Conservation (phyloP, 2,888 invertebrate species). For the Herminia tarsipennalis region DNA sequence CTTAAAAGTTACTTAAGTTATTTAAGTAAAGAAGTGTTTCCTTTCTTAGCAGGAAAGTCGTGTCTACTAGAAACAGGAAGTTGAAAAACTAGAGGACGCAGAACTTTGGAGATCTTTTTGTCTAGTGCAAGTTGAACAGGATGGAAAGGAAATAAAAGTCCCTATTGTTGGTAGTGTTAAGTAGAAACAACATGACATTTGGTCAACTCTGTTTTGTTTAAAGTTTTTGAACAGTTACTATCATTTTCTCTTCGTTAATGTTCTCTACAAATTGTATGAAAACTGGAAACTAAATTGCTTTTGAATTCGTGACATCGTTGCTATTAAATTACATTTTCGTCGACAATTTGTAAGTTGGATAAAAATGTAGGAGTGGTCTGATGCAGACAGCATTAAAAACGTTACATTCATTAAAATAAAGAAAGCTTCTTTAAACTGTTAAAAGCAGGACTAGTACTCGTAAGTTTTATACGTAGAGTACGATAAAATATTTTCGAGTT, state of each 20-base stretch:
- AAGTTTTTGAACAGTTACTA: conserved; percentile 9
- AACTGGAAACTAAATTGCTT: too few relatives aligned
- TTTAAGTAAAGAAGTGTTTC: conserved; percentile 52
- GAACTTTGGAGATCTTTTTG: conserved; percentile 48
- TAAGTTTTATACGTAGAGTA: too few relatives aligned
- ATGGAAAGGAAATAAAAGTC: too few relatives aligned
- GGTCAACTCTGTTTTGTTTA: conserved; percentile 26
- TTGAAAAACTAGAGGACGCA: conserved; percentile 44
- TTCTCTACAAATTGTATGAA: conserved; percentile 14
- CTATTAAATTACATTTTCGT: too few relatives aligned
- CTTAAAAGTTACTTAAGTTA: conserved; percentile 46
- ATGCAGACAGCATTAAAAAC: too few relatives aligned
- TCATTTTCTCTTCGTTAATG: conserved; percentile 19
- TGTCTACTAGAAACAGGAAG: conserved; percentile 50
- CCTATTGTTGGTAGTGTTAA: conserved; percentile 4
- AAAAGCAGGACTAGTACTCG: too few relatives aligned
- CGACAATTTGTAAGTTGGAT: too few relatives aligned
- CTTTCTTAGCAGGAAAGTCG: conserved; percentile 44
- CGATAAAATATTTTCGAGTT: too few relatives aligned
- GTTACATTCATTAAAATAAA: too few relatives aligned
- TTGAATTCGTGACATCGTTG: too few relatives aligned
- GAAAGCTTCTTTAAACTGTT: too few relatives aligned
- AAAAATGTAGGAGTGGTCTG: too few relatives aligned
- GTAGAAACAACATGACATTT: conserved; percentile 40
- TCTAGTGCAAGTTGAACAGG: conserved; percentile 31